Percentiles rank a stretch among this genome's conserved stretches.
Conservation (phyloP, 2,797 vertebrate genomes). For the Chelon auratus region DNA sequence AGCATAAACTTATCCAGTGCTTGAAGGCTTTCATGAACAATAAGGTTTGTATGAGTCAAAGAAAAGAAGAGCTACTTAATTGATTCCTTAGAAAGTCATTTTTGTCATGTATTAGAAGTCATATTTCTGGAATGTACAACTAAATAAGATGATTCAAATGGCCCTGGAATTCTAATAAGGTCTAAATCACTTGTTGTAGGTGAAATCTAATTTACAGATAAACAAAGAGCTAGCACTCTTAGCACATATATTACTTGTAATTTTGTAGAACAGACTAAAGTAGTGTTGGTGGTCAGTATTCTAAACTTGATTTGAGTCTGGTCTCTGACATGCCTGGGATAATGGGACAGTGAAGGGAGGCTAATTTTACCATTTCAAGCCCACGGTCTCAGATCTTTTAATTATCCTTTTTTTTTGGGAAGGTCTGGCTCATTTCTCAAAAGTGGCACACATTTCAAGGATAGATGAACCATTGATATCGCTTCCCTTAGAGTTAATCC, state of each 20-base stretch:
- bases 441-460: constrained; percentile 78
- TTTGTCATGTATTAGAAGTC: background rate
- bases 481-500: constrained; percentile 67
- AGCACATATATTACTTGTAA: background rate
- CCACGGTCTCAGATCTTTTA: constrained; percentile 67
- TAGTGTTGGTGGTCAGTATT: constrained; percentile 26
- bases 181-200: background rate
- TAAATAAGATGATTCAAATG: too few relatives aligned
- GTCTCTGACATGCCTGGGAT: constrained; percentile 33
- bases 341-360: constrained; percentile 54
- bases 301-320: constrained; percentile 49
- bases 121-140: background rate
- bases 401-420: constrained; percentile 70
- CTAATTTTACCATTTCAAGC: constrained; percentile 70
- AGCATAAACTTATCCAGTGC: constrained; percentile 98
- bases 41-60: constrained; percentile 87
- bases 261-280: constrained; percentile 13
- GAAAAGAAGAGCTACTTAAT: background rate
- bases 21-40: constrained; percentile 99
- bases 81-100: background rate
- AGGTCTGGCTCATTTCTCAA: constrained; percentile 76
- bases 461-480: constrained; percentile 78
- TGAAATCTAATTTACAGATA: background rate
- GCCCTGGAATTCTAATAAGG: background rate
- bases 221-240: background rate